phyloP scores from a whole-genome alignment of 2,113 vertebrate genomes.

The Perccottus glenii region DNA sequence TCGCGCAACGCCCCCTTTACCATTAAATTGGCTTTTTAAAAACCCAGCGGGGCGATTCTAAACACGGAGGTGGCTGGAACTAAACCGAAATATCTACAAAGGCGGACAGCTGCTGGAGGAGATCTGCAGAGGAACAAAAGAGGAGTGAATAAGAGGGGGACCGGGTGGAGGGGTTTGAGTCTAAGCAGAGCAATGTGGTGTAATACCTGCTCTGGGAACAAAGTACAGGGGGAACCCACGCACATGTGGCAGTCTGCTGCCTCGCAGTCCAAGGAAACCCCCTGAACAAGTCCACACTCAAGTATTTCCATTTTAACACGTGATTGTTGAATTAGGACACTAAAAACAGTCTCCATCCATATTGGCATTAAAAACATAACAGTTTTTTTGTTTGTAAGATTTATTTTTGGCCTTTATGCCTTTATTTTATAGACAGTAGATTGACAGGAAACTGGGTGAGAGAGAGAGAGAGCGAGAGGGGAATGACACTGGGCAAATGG shows the following conservation, averaged over 20 bases:
- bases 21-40: constrained; percentile 69
- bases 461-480: too few relatives aligned
- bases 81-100: constrained; percentile 72
- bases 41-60: constrained; percentile 62
- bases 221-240: constrained; percentile 53
- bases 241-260: constrained; percentile 55
- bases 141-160: constrained; percentile 16
- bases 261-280: constrained; percentile 56
- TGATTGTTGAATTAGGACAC: too few relatives aligned
- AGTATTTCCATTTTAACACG: not conserved
- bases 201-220: constrained; percentile 54
- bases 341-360: too few relatives aligned
- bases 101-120: constrained; percentile 52
- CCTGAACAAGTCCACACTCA: constrained; percentile 20
- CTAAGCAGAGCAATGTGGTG: constrained; percentile 68
- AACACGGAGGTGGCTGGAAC: constrained; percentile 56
- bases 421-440: too few relatives aligned
- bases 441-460: too few relatives aligned
- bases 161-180: constrained; percentile 63
- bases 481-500: too few relatives aligned
- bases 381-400: too few relatives aligned
- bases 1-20: constrained; percentile 57
- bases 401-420: too few relatives aligned
- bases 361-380: too few relatives aligned
- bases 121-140: constrained; percentile 38